Evolutionary conservation across 2,888 invertebrate genomes (phyloP).

Genomic region (Peribatodes rhomboidaria): DNA sequence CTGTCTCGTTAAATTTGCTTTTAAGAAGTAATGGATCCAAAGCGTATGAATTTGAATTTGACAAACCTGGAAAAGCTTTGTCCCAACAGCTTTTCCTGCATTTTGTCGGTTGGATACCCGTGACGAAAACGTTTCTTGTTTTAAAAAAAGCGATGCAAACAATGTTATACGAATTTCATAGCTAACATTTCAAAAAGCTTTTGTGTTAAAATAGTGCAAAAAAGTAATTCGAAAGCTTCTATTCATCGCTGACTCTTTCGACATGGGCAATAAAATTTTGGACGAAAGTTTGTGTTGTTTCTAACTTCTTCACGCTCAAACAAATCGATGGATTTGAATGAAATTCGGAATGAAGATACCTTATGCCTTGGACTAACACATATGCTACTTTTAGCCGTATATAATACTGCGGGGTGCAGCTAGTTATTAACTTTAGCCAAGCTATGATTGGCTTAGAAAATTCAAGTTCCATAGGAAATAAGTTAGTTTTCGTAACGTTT

Average conservation of each 20-base stretch:
- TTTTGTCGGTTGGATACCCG: neutral
- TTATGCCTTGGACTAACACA: no score
- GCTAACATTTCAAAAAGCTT: constrained; percentile 8
- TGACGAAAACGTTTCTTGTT: neutral
- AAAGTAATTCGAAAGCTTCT: neutral
- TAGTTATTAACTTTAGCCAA: no score
- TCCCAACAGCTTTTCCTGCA: neutral
- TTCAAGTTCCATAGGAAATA: no score
- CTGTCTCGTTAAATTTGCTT: neutral
- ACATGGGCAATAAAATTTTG: neutral
- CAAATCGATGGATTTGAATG: no score
- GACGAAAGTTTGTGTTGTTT: neutral
- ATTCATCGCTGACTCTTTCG: constrained; percentile 1
- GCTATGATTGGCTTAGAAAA: no score
- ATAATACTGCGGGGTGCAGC: no score
- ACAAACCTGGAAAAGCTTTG: neutral
- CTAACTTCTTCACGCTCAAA: no score
- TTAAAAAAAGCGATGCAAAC: neutral
- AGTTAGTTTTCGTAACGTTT: no score
- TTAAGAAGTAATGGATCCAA: neutral
- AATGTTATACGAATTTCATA: constrained; percentile 3
- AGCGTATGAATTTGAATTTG: neutral
- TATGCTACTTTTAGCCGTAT: no score
- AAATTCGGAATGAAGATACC: no score
- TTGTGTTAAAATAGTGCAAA: neutral